These are phyloP conservation scores for Oreochromis grahami DNA, from an alignment of 2,797 vertebrate species.

Conservation along the genomic window DNA sequence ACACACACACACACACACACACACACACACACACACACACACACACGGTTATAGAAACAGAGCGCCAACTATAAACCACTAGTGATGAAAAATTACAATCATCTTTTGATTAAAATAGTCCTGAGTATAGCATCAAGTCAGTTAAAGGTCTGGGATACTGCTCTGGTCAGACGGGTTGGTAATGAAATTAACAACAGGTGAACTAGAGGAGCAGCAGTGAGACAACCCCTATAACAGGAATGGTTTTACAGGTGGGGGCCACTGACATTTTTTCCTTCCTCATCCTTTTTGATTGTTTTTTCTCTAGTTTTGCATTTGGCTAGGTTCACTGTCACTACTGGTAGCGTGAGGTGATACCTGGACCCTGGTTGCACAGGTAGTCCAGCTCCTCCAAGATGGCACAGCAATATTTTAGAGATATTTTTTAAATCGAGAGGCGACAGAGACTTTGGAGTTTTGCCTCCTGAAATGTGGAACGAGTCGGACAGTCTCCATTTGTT, in stretches of 20 bases:
- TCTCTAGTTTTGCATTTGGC: not conserved
- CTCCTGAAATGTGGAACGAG: not conserved
- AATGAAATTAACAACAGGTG: not conserved
- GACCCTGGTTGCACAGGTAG: not conserved
- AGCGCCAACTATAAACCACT: not conserved
- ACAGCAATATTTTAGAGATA: not conserved
- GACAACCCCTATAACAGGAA: not conserved
- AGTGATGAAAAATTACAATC: not conserved
- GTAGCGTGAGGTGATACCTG: not conserved
- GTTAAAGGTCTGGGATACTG: not conserved
- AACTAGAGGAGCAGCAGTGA: not conserved
- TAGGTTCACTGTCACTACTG: not conserved
- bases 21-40: not conserved
- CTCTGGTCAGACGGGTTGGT: not conserved
- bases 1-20: not conserved
- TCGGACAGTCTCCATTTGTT: not conserved
- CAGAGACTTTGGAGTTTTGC: not conserved
- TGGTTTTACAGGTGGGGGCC: not conserved
- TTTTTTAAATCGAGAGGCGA: not conserved
- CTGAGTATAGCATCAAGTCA: not conserved
- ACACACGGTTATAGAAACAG: not conserved
- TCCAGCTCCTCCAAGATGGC: not conserved
- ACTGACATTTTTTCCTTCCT: not conserved
- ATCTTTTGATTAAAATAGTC: not conserved
- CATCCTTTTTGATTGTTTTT: not conserved